A percentile compares a stretch with the other conserved stretches of the same genome.
Evolutionary conservation across 2,888 invertebrate genomes (phyloP).

Genomic region (Sarcophaga carnaria): DNA sequence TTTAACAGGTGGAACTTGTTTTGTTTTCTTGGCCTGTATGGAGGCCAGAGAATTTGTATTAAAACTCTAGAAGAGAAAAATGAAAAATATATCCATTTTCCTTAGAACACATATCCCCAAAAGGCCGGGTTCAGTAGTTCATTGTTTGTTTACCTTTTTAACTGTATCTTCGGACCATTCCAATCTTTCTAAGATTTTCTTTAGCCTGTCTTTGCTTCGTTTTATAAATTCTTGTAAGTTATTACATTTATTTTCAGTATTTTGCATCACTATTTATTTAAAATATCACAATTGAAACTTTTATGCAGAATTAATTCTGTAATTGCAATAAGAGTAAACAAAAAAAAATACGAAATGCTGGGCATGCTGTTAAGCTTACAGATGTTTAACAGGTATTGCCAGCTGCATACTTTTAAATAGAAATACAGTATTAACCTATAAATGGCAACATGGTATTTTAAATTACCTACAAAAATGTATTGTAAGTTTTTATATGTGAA

Average conservation of each 20-base stretch:
- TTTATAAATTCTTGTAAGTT: constrained; percentile 67
- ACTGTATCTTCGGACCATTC: constrained; percentile 75
- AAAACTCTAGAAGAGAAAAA: constrained; percentile 52
- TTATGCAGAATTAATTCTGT: background rate
- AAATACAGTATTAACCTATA: too few relatives aligned
- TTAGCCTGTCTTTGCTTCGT: constrained; percentile 69
- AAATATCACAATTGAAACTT: background rate
- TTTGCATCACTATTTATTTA: constrained; percentile 16
- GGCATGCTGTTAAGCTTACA: background rate
- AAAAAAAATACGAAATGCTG: constrained; percentile 32
- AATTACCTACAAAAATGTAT: too few relatives aligned
- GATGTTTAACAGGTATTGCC: background rate
- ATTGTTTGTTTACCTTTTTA: constrained; percentile 67
- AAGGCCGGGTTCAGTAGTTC: background rate
- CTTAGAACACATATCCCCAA: background rate
- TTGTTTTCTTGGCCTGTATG: background rate
- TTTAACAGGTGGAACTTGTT: background rate
- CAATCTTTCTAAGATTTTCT: constrained; percentile 72
- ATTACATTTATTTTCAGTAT: background rate
- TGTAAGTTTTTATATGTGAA: too few relatives aligned
- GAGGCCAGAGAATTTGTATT: constrained; percentile 59
- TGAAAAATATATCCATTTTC: background rate
- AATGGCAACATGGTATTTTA: too few relatives aligned
- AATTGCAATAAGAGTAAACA: background rate
- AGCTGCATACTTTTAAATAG: background rate